Evolutionary conservation across 2,113 vertebrate species (phyloP), one percentile per base, ranked within the genome.

Genomic region (Conger conger): DNA sequence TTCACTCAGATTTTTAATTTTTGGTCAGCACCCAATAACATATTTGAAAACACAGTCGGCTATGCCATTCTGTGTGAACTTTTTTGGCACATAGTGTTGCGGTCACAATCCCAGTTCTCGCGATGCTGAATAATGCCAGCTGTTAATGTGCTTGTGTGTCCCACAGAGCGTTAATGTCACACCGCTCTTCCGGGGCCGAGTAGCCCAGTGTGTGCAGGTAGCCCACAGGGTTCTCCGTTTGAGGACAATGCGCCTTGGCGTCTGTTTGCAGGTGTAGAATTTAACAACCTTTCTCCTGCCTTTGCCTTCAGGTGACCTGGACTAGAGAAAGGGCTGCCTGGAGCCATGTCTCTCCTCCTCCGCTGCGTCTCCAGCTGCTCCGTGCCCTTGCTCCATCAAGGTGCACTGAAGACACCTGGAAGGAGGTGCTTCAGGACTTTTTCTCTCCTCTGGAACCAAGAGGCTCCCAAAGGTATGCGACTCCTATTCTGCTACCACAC

Each of bases 311-410:
- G 91, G 84, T 88, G 89, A 88, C 85, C 86, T 86, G 82, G 82
- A 90, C 83, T 73, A 87, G 89, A 87, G 50, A 82, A 81, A 88
- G 82, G 90, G 68, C 60, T 33, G 83, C 88, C 87, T 1, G 45
- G 80, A 86, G 86, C 86, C 90, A 96, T 96, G 95, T 94, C 93
- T 86, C 89, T 91, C 78, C 88, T 96, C 83, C 87, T 96, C 85
- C 92, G 92, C 84, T 92, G 92, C 79, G 68, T 94, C 86, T 92
- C 92, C 83, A 89, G 87, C 87, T 92, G 88, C 81, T 93, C 93
- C 73, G 83, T 91, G 33, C 77, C 89, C 76, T 88, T 93, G 85
- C 84, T 92, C 50, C 91, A 91, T 50, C 85, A 80, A 77, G 90
- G 92, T 8, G 87, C 86, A 27, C 81, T 90, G 16, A 91, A 85